These are phyloP conservation scores for Elephas maximus DNA, from an alignment of 2,113 vertebrate genomes.

Conservation along the genomic window DNA sequence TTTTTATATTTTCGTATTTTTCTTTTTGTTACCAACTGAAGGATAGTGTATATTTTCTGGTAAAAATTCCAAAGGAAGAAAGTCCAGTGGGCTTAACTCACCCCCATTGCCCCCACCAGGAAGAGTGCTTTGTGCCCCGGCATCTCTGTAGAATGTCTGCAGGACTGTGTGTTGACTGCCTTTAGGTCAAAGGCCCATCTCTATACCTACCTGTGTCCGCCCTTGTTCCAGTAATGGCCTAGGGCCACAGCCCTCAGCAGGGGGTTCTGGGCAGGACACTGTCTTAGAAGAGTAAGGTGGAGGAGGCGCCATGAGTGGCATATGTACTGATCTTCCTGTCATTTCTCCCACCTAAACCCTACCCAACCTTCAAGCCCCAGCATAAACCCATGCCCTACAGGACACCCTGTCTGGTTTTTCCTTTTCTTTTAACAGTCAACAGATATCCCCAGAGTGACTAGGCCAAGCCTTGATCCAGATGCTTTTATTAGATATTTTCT, in stretches of 20 bases:
- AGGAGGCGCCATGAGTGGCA: background rate
- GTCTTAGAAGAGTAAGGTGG: background rate
- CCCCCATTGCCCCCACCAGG: accelerated
- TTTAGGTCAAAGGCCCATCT: background rate
- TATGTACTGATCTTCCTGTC: accelerated
- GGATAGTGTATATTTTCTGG: background rate
- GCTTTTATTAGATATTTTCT: background rate
- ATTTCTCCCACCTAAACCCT: background rate
- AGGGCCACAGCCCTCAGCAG: background rate
- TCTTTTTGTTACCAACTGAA: background rate
- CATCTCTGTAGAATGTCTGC: background rate
- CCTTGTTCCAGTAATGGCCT: background rate
- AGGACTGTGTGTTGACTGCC: background rate
- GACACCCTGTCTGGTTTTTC: background rate
- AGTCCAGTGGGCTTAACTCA: background rate
- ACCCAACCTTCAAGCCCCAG: background rate
- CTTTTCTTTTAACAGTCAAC: background rate
- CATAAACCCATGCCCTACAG: background rate
- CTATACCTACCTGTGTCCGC: background rate
- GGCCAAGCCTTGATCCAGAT: background rate
- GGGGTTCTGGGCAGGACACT: background rate
- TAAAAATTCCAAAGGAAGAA: background rate
- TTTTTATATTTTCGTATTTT: background rate
- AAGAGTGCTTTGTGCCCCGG: background rate
- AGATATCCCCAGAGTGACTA: background rate